Evolutionary conservation across 2,113 vertebrate species (phyloP), one percentile per base, ranked within the genome.

Genomic region (Caranx ignobilis): DNA sequence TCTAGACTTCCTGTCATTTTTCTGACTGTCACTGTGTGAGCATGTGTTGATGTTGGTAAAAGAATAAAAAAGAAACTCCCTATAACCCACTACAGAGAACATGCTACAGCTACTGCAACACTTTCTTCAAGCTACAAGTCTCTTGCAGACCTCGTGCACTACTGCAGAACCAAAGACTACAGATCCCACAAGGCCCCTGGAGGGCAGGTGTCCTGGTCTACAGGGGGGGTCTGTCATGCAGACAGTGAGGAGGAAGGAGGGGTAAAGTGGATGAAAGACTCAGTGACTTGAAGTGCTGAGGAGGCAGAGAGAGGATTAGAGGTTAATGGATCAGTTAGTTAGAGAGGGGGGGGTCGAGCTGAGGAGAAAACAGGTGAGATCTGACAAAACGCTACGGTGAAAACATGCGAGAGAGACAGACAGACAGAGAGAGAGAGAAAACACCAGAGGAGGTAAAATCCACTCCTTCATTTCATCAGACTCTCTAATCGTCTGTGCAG

Each of bases 311-410:
- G 32, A 56, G 68, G 39, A 73, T 85, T 61, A 79, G 65, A 12
- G 56, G 87, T 88, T 88, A 90, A 73, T 37, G 35, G 60, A 45
- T 73, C 3, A 34, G 77, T 87, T 86, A 81, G 67, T 86, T 63
- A 73, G 83, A 47, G 0, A 6, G 37, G 26, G 26, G 8, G 37
- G 43, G 77, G 77, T 71, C 59, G 39, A 79, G 45, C 52, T n/a
- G 18, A 21, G 48, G 39, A 57, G 55, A 31, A 63, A 60, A 69
- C 5, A 52, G 7, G 76, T 11, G 32, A 52, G 45, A 48, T 13
- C 2, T 26, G 35, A 73, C 3, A 64, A 61, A 66, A 15, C 4
- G 10, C 54, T 63, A 8, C 12, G 52, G 21, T 31, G 41, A 6
- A 73, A 75, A 77, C 73, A 79, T 75, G 84, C 85, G 35, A 21